These are phyloP conservation scores for Watersipora subatra DNA, from an alignment of 1,140 invertebrate genomes.

Conservation along the genomic window DNA sequence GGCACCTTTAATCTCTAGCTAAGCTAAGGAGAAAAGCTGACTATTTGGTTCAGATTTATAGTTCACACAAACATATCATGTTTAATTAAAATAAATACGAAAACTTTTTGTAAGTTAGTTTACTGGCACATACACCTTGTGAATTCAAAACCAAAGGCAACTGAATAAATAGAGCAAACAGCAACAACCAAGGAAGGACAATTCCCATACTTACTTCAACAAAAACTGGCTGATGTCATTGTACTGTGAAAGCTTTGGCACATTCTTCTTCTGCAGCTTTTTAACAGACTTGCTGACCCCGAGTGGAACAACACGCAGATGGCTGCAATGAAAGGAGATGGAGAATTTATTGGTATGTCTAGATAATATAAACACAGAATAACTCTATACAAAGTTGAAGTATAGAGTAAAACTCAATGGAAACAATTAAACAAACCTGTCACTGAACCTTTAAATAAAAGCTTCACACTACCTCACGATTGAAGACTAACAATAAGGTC, in stretches of 20 bases:
- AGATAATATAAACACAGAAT: too few species aligned
- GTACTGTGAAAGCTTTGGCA: slow-evolving; percentile 76
- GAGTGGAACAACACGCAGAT: slow-evolving; percentile 54
- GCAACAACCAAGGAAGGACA: too few species aligned
- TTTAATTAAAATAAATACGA: too few species aligned
- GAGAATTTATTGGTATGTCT: neutral
- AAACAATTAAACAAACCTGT: neutral
- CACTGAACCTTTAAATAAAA: neutral
- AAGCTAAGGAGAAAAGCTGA: too few species aligned
- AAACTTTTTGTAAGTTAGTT: too few species aligned
- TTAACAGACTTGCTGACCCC: slow-evolving; percentile 83
- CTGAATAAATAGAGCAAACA: too few species aligned
- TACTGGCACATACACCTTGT: too few species aligned
- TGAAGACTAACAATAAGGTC: neutral
- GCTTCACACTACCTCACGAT: neutral
- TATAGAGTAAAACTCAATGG: neutral
- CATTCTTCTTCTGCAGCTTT: slow-evolving; percentile 71
- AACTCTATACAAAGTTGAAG: too few species aligned
- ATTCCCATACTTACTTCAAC: slow-evolving; percentile 51
- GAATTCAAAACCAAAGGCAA: too few species aligned
- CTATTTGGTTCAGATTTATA: too few species aligned
- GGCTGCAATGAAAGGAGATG: slow-evolving; percentile 25
- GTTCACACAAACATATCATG: too few species aligned
- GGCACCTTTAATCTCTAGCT: too few species aligned
- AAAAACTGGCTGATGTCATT: slow-evolving; percentile 82